Percentiles rank a stretch among this genome's conserved stretches.
Evolutionary conservation across 1,140 invertebrate genomes (phyloP).

Genomic region (Meteorus sp.): DNA sequence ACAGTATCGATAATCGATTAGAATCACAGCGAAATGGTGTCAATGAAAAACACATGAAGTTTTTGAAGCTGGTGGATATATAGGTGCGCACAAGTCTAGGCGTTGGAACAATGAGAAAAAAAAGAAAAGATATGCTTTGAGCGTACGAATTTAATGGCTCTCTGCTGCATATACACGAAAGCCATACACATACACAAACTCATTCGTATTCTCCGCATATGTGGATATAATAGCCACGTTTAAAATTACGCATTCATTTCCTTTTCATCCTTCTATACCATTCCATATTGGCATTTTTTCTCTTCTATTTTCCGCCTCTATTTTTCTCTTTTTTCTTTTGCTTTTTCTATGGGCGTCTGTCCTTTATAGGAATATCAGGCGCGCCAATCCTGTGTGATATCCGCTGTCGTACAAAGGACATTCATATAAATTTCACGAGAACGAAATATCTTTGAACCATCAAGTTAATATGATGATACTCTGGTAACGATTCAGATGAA

Average conservation of each 20-base stretch:
- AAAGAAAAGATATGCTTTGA: constrained; percentile 6
- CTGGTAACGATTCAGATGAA: too few relatives aligned
- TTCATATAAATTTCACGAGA: too few relatives aligned
- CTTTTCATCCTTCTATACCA: neutral
- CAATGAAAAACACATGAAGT: neutral
- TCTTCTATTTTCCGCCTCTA: neutral
- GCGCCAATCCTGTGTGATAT: too few relatives aligned
- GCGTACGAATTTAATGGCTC: constrained; percentile 11
- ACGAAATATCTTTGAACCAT: too few relatives aligned
- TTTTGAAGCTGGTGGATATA: neutral
- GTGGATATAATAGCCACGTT: constrained; percentile 3
- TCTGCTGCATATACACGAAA: too few relatives aligned
- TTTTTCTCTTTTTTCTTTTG: constrained; percentile 1
- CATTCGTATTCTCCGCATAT: neutral
- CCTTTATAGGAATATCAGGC: too few relatives aligned
- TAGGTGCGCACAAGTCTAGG: neutral
- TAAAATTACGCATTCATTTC: neutral
- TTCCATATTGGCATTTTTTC: neutral
- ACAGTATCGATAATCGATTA: too few relatives aligned
- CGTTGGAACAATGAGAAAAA: neutral
- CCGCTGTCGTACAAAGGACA: too few relatives aligned
- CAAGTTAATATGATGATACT: too few relatives aligned
- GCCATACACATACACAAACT: neutral
- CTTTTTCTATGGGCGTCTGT: too few relatives aligned
- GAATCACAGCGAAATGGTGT: neutral